A percentile compares a stretch with the other conserved stretches of the same genome.
Evolutionary conservation across 2,797 vertebrate genomes (phyloP).

Genomic region (Syngnathus acus): DNA sequence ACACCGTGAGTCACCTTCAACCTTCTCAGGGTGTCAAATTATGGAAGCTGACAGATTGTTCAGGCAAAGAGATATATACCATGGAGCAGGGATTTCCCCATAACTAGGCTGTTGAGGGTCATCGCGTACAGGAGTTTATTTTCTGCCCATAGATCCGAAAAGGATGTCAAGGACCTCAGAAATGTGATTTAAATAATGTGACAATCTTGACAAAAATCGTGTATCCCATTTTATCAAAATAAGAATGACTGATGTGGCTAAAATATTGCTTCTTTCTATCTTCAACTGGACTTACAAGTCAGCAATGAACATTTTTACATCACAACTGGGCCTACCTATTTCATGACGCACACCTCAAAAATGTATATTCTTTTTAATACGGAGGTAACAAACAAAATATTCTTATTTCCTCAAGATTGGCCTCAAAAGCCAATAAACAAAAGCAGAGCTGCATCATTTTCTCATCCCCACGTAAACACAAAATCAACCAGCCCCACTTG

Average conservation of each 20-base stretch:
- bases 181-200: background rate
- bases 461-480: background rate
- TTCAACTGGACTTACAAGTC: background rate
- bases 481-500: background rate
- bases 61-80: conserved; percentile 51
- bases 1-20: conserved; percentile 55
- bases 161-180: background rate
- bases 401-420: background rate
- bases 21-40: conserved; percentile 62
- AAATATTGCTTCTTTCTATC: background rate
- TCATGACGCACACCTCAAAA: too few species aligned
- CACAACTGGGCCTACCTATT: too few species aligned
- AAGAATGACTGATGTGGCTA: background rate
- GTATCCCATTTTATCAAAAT: background rate
- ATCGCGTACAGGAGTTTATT: background rate
- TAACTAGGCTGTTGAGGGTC: conserved; percentile 29
- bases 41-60: conserved; percentile 45
- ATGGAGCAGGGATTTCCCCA: conserved; percentile 62
- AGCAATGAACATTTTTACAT: background rate
- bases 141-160: background rate
- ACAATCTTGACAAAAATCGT: background rate
- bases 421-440: background rate
- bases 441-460: background rate
- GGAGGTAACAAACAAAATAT: too few species aligned
- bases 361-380: too few species aligned